Evolutionary conservation across 2,888 invertebrate genomes (phyloP), one percentile per base, ranked within the genome.

Genomic region (Heliconius ethilla): DNA sequence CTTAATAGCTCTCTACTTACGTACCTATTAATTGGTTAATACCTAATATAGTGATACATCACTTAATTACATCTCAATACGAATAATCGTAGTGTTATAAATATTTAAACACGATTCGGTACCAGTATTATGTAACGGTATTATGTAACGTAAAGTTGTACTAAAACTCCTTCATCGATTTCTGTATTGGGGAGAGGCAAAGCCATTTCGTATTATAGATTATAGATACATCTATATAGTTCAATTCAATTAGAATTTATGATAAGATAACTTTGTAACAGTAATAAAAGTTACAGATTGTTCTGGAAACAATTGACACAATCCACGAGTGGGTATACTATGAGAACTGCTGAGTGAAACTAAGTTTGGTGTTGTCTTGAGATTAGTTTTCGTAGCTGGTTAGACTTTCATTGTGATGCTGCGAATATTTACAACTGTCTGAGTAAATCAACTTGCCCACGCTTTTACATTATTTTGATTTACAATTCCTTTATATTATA

Each of bases 361-460:
- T 82, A 83, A 83, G 80, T 78, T 78, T 77, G 76, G 76, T 82
- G 84, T 82, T 82, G 82, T 83, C 82, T 83, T 83, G 79, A 83
- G 86, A 86, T 87, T 87, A 88, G 84, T 86, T 87, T 81, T 79
- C 78, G 77, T 84, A 84, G 82, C 85, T 85, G 29, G 78, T 74
- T 73, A 80, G 80, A 83, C 82, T 84, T 86, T 85, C 84, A 88
- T 86, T 86, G 86, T 83, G 82, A 80, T 82, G 83, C 83, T 83
- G 84, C 83, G 81, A 84, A 83, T 79, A 84, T 83, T 84, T 81
- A 88, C 84, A 84, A 82, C 81, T 83, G 80, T 78, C 81, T 78
- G 78, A 83, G 77, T 81, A 77, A 78, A 78, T 81, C 83, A 83
- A 83, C 83, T 78, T 73, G 76, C 62, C 67, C 67, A 78, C 80